Percentiles rank a stretch among this genome's conserved stretches.
Evolutionary conservation across 2,113 vertebrate species (phyloP).

Genomic region (Bettongia penicillata): DNA sequence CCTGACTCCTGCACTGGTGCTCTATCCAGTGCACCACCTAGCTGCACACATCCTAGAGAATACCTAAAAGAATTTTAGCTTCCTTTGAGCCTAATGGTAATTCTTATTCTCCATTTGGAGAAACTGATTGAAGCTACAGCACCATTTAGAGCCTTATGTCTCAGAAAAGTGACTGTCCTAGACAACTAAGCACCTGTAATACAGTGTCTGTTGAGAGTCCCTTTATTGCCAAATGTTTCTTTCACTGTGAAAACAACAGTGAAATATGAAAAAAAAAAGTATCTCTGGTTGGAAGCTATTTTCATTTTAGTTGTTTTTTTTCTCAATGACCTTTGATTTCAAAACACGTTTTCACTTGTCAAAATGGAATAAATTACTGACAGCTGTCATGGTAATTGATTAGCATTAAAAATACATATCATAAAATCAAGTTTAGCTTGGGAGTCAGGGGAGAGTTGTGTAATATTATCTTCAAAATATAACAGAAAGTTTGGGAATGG

Average conservation of each 20-base stretch:
- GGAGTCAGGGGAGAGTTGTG: neutral
- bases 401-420: neutral
- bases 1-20: no score
- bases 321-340: conserved; percentile 37
- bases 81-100: conserved; percentile 45
- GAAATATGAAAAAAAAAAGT: conserved; percentile 32
- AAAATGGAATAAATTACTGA: conserved; percentile 40
- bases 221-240: conserved; percentile 23
- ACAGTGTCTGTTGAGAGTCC: neutral
- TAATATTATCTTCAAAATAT: neutral
- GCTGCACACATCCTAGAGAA: conserved; percentile 17
- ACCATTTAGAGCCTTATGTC: conserved; percentile 44
- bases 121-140: conserved; percentile 35
- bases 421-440: neutral
- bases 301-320: neutral
- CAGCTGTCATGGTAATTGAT: neutral
- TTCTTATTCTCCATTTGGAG: conserved; percentile 58
- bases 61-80: conserved; percentile 35
- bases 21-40: no score
- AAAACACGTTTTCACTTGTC: neutral
- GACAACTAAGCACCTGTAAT: conserved; percentile 60
- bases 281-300: conserved; percentile 9
- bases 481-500: neutral
- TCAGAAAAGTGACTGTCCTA: conserved; percentile 44
- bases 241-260: conserved; percentile 34